Evolutionary conservation across 2,797 vertebrate species (phyloP), one percentile per base, ranked within the genome.

Genomic region (Girardinus metallicus): DNA sequence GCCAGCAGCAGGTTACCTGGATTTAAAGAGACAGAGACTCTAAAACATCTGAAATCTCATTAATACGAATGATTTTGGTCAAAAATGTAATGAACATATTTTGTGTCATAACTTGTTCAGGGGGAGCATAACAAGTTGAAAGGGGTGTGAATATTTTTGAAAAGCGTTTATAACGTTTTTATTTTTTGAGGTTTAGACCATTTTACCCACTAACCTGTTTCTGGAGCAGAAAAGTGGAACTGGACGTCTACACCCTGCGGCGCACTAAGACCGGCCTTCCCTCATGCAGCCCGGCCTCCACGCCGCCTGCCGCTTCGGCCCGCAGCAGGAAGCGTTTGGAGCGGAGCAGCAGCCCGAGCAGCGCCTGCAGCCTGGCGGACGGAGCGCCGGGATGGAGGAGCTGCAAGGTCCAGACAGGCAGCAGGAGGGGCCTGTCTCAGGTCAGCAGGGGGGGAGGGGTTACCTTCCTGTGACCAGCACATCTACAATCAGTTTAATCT

Each of bases 321-420:
- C 76, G 4, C 0, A 74, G 51, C 62, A 86, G 5, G 0, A 76
- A 1, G 36, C 83, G 1, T 6, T 43, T 0, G 47, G 18, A 80
- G 55, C 76, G n/a, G 73, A 73, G 77, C 85, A 95, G 95, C 94
- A 96, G 96, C 6, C 79, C 91, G 85, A 94, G 89, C 86, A 96
- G 21, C 49, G 23, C 49, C 49, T 53, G 49, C 49, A 26, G 95
- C 81, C 76, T 94, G 1, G 87, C 60, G 1, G 96, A 93, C 21
- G 1, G 84, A 18, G 49, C 77, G 3, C 11, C 85, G 0, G 95
- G 92, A 78, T 89, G 0, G 68, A 86, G 36, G n/a, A 79, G 80
- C 9, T 75, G 1, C 72, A 96, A 95, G 86, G 73, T 80, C 46
- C 88, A 81, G 10, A 15, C 0, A 12, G 88, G 44, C 41, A 74